A percentile compares a stretch with the other conserved stretches of the same genome.
These are phyloP conservation scores for Craniophora ligustri DNA, from an alignment of 2,888 invertebrate species.

Conservation along the genomic window DNA sequence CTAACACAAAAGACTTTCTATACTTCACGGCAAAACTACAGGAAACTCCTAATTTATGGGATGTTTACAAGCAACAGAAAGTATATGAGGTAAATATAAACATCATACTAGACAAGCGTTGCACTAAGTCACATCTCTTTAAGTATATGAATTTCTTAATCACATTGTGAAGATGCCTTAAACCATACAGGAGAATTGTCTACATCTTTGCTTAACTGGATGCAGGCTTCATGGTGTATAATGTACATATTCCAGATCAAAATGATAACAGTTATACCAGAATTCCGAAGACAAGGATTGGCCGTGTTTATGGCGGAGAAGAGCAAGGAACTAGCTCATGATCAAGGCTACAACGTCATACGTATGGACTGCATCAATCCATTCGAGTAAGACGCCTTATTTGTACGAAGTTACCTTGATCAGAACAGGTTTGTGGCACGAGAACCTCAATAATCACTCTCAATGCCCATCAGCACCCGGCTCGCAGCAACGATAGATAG, in stretches of 20 bases:
- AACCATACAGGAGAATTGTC: too few relatives aligned
- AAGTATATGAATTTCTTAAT: too few relatives aligned
- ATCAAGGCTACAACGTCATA: conserved; percentile 74
- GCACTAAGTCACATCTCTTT: too few relatives aligned
- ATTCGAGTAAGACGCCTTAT: conserved; percentile 70
- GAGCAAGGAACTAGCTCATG: conserved; percentile 68
- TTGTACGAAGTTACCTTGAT: background rate
- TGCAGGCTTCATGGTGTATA: too few relatives aligned
- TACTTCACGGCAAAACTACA: conserved; percentile 79
- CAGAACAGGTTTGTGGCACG: conserved; percentile 13
- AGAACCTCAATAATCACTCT: conserved; percentile 1
- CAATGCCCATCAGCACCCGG: background rate
- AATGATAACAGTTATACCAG: conserved; percentile 79
- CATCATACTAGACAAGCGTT: background rate
- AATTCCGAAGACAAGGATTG: conserved; percentile 76
- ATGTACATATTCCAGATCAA: conserved; percentile 69
- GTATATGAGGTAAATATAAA: conserved; percentile 73
- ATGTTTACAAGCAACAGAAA: conserved; percentile 71
- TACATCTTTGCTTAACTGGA: too few relatives aligned
- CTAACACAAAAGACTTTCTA: conserved; percentile 79
- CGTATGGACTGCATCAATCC: conserved; percentile 83
- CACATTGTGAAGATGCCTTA: too few relatives aligned
- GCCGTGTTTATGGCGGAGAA: conserved; percentile 73
- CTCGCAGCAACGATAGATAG: too few relatives aligned
- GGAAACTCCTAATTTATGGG: conserved; percentile 83